Evolutionary conservation across 2,113 vertebrate species (phyloP), one percentile per base, ranked within the genome.

Genomic region (Ifrita kowaldi): DNA sequence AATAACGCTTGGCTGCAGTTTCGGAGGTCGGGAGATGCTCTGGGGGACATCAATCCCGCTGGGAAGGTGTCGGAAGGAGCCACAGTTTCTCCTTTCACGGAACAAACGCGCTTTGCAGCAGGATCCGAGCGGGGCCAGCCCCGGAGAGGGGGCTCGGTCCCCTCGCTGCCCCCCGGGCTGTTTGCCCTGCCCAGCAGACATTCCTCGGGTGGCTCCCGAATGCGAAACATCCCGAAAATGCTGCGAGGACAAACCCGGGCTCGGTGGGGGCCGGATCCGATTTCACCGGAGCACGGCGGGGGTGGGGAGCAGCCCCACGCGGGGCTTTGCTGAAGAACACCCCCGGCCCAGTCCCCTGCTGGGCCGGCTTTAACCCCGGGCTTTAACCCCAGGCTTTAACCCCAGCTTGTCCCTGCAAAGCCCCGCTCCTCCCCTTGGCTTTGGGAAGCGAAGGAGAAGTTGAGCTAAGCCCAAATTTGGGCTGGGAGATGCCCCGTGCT

Each of bases 21-120:
- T 27, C 41, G 9, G 67, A 23, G 39, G 5, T 7, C n/a, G 24
- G 76, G 84, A 63, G 69, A 57, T 55, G 90, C 47, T 22, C 41
- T 1, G 2, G 2, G 42, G 46, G 55, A 50, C 3, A 1, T 1
- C 0, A 5, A 12, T 23, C 46, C 65, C 27, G 0, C 15, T 0
- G 7, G 33, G 56, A 46, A 27, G 4, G 4, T 0, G 82, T 0
- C 13, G 26, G 52, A 2, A 49, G 68, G 20, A 67, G 59, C 1
- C 9, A 1, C 3, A 10, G 11, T 2, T 16, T 42, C 64, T 23
- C 14, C 28, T 89, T 26, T 2, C 15, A 11, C 1, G 11, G 19
- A 35, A 22, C 11, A 7, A 69, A 44, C 2, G 37, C 35, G 4
- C 17, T 59, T 59, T 12, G 41, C 68, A 10, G 60, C 0, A 1